Evolutionary conservation across 2,113 vertebrate species (phyloP).

Genomic region (Scomber scombrus): DNA sequence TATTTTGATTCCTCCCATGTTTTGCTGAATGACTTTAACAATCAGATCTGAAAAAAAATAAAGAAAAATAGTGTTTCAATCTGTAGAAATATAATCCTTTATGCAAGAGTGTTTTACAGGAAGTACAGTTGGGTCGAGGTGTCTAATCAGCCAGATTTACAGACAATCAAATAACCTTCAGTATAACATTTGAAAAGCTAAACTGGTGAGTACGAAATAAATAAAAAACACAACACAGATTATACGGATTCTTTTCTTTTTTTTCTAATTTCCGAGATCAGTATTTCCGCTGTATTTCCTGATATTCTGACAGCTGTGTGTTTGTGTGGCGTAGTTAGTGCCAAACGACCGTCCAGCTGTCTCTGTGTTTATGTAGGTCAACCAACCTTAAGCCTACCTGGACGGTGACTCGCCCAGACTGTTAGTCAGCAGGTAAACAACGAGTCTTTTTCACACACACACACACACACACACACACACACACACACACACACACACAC

Average conservation of each 20-base stretch:
- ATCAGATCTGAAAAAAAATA: constrained; percentile 79
- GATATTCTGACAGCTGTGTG: constrained; percentile 29
- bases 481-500: constrained; percentile 2
- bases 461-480: neutral
- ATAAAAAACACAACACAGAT: constrained; percentile 41
- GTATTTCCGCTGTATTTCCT: constrained; percentile 28
- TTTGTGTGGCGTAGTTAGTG: constrained; percentile 5
- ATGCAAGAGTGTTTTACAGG: constrained; percentile 10
- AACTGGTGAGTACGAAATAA: neutral
- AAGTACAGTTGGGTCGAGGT: neutral
- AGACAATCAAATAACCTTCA: constrained; percentile 4
- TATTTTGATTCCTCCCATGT: constrained; percentile 82
- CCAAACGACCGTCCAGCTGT: constrained; percentile 58
- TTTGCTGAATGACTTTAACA: constrained; percentile 80
- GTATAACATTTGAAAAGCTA: neutral
- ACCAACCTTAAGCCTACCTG: constrained; percentile 72
- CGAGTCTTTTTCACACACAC: constrained; percentile 7
- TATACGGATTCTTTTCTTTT: constrained; percentile 33
- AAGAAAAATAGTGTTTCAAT: constrained; percentile 4
- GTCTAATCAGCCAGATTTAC: neutral
- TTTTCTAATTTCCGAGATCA: constrained; percentile 31
- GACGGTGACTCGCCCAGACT: constrained; percentile 51
- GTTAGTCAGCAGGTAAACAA: constrained; percentile 61
- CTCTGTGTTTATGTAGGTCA: constrained; percentile 69
- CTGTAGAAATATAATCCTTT: neutral